Evolutionary conservation across 2,797 vertebrate species (phyloP), one percentile per base, ranked within the genome.

Genomic region (Phyllotis vaccarum): DNA sequence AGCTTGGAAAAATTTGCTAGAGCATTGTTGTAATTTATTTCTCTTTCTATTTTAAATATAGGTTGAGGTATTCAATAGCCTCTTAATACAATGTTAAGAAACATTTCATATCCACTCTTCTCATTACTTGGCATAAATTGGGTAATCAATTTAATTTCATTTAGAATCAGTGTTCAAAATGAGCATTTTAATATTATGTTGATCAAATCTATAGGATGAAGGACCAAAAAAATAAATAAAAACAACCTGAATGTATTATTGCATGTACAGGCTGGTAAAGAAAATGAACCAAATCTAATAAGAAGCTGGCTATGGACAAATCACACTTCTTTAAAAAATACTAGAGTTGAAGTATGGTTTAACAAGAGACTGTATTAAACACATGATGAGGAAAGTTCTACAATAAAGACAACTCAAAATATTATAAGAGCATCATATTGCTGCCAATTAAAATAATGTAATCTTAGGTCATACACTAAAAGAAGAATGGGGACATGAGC

Each of bases 281-380:
- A 40, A 16, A 96, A 89, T 58, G 85, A 81, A 74, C 8, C 8
- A 22, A 17, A 85, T 90, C 9, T 89, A 86, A 89, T 79, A 24
- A 90, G 52, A 70, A 89, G 1, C 52, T 93, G 31, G 21, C 19
- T 90, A 21, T 3, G 93, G 37, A 81, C 1, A 86, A 68, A 79
- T 54, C 2, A 46, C 2, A 79, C 62, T 78, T 94, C 43, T 6
- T 96, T 58, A 92, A 90, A 90, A 88, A 92, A 76, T 46, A 88
- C 66, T 56, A 91, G 29, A 91, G 12, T 64, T 0, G 5, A 96
- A 88, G 3, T 79, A 21, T 27, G 19, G 43, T 70, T 86, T 93
- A 92, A 92, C 6, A 92, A 5, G 2, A 90, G 46, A 95, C 21
- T 94, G 34, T 60, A 27, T 76, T 91, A 43, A 70, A 66, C 4